Base-by-base conservation (phyloP, 2,888 invertebrate genomes). In the Napeogenes sylphis region DNA sequence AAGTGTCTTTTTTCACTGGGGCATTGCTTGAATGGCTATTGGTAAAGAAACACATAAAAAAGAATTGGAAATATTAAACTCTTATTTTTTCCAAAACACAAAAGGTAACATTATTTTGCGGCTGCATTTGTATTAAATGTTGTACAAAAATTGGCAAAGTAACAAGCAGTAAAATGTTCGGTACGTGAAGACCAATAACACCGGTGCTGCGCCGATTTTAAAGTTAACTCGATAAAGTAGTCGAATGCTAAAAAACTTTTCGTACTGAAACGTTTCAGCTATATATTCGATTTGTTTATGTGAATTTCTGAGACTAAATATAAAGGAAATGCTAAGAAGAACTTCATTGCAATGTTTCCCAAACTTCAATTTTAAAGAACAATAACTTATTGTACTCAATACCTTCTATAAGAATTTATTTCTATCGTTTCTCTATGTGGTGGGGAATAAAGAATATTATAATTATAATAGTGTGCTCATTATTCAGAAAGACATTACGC, bases 201-300 rank as follows among this genome's bases (percentile, higher is more conserved):
- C 55, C 51, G 51, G n/a, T 65, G 54, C 59, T 51, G 63, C 58
- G 61, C 65, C 65, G 61, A 67, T 63, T 70, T 70, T 68, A 63
- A 65, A 59, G 56, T 63, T 64, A 64, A 63, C 58, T 53, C 62
- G 58, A 65, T 65, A 58, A 60, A 68, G 58, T 62, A 61, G 53
- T 62, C 56, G 58, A 68, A 67, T 61, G 61, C 64, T 59, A 64
- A 65, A 64, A 68, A 63, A 57, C 12, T 56, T 60, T 59, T 54
- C 57, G 55, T 58, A 42, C 55, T 58, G 55, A 45, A 68, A 56
- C 58, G 63, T 68, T 67, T 59, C 54, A 54, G 45, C 58, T 47
- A 62, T 67, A 58, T 56, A 61, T 67, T 63, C 51, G 51, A 63
- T 65, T 65, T 61, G 61, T 63, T 67, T 67, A 63, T 59, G 63